Evolutionary conservation across 2,888 invertebrate genomes (phyloP).

Genomic region (Melolontha melolontha): DNA sequence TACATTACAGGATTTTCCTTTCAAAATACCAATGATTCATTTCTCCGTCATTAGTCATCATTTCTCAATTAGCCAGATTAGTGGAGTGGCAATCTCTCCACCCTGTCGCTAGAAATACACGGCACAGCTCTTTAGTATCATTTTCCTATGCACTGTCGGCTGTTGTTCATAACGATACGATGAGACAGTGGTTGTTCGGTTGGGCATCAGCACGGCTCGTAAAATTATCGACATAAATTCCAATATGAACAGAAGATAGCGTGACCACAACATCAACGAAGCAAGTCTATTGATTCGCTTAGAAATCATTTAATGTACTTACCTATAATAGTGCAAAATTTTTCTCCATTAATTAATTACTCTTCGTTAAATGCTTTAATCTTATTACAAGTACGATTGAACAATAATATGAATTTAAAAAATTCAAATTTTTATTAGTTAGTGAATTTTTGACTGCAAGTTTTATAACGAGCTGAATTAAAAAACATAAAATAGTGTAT

Average conservation of each 20-base stretch:
- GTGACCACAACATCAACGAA: not conserved
- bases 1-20: conserved; percentile 61
- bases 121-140: conserved; percentile 29
- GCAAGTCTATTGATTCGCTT: not conserved
- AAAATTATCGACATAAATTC: conserved; percentile 43
- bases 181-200: conserved; percentile 3
- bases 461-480: too few relatives aligned
- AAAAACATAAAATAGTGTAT: too few relatives aligned
- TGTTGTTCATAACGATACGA: conserved; percentile 3
- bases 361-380: too few relatives aligned
- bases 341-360: too few relatives aligned
- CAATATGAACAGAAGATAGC: conserved; percentile 22
- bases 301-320: conserved; percentile 11
- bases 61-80: conserved; percentile 66
- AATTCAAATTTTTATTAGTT: too few relatives aligned
- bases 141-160: conserved; percentile 41
- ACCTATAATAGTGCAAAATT: not conserved
- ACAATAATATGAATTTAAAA: too few relatives aligned
- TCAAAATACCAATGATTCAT: conserved; percentile 64
- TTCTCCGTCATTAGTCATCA: conserved; percentile 66
- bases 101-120: conserved; percentile 37
- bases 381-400: too few relatives aligned
- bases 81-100: conserved; percentile 53
- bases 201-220: conserved; percentile 31
- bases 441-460: too few relatives aligned